Conservation (phyloP, 2,797 vertebrate genomes). For the Tenualosa ilisha region DNA sequence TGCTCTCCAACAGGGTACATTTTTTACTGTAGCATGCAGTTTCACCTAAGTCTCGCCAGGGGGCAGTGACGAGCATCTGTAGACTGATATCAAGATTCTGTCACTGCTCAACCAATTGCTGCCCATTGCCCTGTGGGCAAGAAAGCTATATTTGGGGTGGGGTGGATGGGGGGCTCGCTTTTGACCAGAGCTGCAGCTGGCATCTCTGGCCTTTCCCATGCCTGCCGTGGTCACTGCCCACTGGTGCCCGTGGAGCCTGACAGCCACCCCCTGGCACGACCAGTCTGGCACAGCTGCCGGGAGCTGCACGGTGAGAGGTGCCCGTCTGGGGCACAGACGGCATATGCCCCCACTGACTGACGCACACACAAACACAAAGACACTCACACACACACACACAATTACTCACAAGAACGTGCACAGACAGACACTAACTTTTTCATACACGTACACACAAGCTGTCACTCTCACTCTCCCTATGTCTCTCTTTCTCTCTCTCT, state of each 20-base stretch:
- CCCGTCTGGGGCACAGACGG: slow-evolving; percentile 11
- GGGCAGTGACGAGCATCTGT: neutral
- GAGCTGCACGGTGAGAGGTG: neutral
- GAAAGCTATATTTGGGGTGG: slow-evolving; percentile 20
- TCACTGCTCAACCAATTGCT: neutral
- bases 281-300: slow-evolving; percentile 25
- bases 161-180: slow-evolving; percentile 6
- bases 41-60: neutral
- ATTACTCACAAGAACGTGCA: neutral
- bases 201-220: neutral
- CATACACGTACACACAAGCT: neutral
- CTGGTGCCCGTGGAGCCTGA: slow-evolving; percentile 3
- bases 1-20: neutral
- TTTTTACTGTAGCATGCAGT: slow-evolving; percentile 23
- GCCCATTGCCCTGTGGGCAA: neutral
- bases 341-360: neutral
- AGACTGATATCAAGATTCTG: neutral
- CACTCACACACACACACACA: neutral
- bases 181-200: slow-evolving; percentile 31
- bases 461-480: neutral
- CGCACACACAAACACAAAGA: neutral
- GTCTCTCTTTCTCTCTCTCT: neutral
- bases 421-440: neutral
- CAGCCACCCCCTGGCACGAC: slow-evolving; percentile 24
- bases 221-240: neutral